These are phyloP conservation scores for Perca flavescens DNA, from an alignment of 2,113 vertebrate genomes.

Conservation along the genomic window DNA sequence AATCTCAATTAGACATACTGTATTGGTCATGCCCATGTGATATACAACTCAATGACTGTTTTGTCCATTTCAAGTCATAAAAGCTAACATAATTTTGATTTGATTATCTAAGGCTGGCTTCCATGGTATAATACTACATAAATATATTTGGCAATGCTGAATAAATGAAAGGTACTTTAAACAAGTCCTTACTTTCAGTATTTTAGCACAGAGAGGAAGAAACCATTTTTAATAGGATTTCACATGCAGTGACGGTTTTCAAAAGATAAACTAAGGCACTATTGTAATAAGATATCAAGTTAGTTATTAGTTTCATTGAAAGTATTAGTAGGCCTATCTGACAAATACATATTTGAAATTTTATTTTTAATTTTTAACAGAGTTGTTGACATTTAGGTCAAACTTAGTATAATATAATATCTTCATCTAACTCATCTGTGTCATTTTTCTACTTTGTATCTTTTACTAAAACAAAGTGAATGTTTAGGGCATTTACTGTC, in stretches of 20 bases:
- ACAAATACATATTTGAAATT: neutral
- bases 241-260: neutral
- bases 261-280: neutral
- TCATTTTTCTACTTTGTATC: no score
- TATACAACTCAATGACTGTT: slow-evolving; percentile 22
- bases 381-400: neutral
- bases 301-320: neutral
- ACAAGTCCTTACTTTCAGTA: neutral
- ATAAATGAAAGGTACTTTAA: neutral
- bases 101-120: neutral
- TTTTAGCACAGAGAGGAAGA: neutral
- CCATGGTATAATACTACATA: neutral
- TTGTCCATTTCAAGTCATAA: neutral
- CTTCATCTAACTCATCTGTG: no score
- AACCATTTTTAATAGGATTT: neutral
- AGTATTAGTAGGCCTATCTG: neutral
- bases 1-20: slow-evolving; percentile 61
- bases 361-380: neutral
- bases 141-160: neutral
- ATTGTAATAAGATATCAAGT: neutral
- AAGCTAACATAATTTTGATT: neutral
- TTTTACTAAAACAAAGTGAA: no score
- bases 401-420: neutral
- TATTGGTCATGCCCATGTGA: slow-evolving; percentile 69
- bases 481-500: no score